Percentiles rank a stretch among this genome's conserved stretches.
Evolutionary conservation across 1,140 invertebrate species (phyloP).

Genomic region (Probaryconus sp.): DNA sequence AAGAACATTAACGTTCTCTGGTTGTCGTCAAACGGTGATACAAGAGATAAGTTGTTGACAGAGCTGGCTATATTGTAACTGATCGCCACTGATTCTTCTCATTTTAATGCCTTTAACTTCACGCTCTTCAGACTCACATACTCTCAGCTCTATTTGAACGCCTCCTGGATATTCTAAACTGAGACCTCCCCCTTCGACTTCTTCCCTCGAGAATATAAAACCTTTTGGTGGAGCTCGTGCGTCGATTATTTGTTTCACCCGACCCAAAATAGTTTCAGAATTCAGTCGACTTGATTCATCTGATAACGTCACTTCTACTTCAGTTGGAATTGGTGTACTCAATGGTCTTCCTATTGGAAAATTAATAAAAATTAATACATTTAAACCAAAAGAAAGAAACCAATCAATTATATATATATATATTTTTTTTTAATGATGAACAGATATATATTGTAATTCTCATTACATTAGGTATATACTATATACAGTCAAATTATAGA

Average conservation of each 20-base stretch:
- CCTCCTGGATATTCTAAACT: conserved; percentile 90
- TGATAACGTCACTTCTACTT: conserved; percentile 85
- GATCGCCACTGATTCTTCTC: conserved; percentile 93
- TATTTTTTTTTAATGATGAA: too few species aligned
- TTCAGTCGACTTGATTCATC: conserved; percentile 88
- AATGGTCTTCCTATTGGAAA: conserved; percentile 65
- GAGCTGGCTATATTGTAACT: conserved; percentile 91
- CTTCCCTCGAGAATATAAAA: conserved; percentile 80
- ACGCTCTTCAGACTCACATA: conserved; percentile 86
- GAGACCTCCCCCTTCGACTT: conserved; percentile 76
- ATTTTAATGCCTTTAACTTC: conserved; percentile 92
- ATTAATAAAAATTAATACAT: too few species aligned
- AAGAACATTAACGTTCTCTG: conserved; percentile 54
- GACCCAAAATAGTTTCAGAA: conserved; percentile 87
- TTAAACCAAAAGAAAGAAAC: too few species aligned
- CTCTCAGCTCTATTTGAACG: conserved; percentile 91
- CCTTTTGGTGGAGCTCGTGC: conserved; percentile 87
- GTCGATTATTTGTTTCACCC: conserved; percentile 90
- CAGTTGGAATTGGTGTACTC: conserved; percentile 76
- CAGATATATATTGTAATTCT: too few species aligned
- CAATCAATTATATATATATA: too few species aligned
- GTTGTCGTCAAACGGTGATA: conserved; percentile 85
- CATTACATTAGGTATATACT: too few species aligned
- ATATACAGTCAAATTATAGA: too few species aligned
- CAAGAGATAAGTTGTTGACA: conserved; percentile 94